These are phyloP conservation scores for Onychostoma macrolepis DNA, from an alignment of 2,113 vertebrate genomes.

Conservation along the genomic window DNA sequence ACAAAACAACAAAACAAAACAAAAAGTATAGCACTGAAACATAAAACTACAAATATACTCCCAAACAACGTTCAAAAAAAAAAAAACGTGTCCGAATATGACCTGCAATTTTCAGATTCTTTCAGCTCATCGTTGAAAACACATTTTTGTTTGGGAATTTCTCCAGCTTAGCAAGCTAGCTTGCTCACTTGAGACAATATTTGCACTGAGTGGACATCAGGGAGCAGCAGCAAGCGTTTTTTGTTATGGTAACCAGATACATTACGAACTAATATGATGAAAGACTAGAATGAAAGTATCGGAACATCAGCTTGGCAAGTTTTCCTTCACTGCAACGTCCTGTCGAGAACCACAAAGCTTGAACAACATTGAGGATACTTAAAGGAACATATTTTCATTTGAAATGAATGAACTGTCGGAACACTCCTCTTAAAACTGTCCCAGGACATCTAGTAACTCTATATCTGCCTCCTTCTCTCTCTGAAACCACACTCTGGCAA, in stretches of 20 bases:
- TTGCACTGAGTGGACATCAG: not conserved
- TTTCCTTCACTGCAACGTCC: not conserved
- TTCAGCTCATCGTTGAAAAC: slow-evolving; percentile 16
- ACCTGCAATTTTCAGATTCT: not conserved
- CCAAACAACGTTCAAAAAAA: not conserved
- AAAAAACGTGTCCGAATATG: not conserved
- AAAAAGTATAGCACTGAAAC: not conserved
- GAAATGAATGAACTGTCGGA: not conserved
- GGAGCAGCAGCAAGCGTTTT: not conserved
- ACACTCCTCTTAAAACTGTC: not conserved
- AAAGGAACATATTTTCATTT: not conserved
- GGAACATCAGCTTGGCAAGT: not conserved
- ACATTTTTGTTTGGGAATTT: not conserved
- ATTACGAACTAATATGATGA: slow-evolving; percentile 14
- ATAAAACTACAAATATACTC: not conserved
- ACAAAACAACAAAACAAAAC: not conserved
- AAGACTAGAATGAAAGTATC: not conserved
- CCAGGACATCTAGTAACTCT: not conserved
- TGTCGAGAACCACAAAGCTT: not conserved
- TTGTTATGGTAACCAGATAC: slow-evolving; percentile 19
- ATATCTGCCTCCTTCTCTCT: not conserved
- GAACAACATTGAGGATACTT: not conserved
- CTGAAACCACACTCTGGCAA: not conserved
- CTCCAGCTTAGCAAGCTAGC: not conserved
- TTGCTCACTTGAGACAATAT: slow-evolving; percentile 22